Evolutionary conservation across 2,113 vertebrate species (phyloP).

Genomic region (Carassius carassius): DNA sequence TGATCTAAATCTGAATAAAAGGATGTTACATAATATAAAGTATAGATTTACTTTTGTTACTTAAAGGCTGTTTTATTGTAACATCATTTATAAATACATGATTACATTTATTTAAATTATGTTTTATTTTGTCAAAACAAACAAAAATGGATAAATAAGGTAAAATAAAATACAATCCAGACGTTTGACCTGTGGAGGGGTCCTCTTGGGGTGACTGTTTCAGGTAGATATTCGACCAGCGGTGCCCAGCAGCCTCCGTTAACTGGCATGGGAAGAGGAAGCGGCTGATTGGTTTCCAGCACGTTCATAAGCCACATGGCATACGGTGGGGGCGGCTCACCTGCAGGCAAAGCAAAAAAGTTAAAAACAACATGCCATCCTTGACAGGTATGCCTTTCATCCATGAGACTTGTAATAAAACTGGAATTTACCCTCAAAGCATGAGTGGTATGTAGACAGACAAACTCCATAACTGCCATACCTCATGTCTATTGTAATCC

Average conservation of each 20-base stretch:
- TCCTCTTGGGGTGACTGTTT: conserved; percentile 91
- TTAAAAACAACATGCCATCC: neutral
- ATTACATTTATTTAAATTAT: too few relatives aligned
- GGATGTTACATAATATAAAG: neutral
- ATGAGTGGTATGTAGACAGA: conserved; percentile 30
- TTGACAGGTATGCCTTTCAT: neutral
- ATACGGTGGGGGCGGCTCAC: conserved; percentile 91
- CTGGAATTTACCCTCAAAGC: neutral
- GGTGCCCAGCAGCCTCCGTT: conserved; percentile 98
- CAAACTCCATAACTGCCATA: conserved; percentile 1
- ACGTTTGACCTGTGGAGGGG: conserved; percentile 85
- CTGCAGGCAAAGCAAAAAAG: conserved; percentile 66
- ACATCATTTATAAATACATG: neutral
- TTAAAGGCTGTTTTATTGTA: neutral
- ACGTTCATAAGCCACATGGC: conserved; percentile 91
- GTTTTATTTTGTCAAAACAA: too few relatives aligned
- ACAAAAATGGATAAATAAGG: too few relatives aligned
- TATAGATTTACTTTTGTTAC: neutral
- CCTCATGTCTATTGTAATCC: conserved; percentile 2
- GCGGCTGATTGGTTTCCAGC: conserved; percentile 89
- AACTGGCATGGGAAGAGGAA: conserved; percentile 93
- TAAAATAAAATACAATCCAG: neutral
- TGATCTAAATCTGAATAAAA: conserved; percentile 3
- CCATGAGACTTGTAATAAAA: neutral
- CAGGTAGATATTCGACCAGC: conserved; percentile 94